These are phyloP conservation scores for Zaprionus davidi DNA, from an alignment of 1,140 invertebrate genomes.

Conservation along the genomic window DNA sequence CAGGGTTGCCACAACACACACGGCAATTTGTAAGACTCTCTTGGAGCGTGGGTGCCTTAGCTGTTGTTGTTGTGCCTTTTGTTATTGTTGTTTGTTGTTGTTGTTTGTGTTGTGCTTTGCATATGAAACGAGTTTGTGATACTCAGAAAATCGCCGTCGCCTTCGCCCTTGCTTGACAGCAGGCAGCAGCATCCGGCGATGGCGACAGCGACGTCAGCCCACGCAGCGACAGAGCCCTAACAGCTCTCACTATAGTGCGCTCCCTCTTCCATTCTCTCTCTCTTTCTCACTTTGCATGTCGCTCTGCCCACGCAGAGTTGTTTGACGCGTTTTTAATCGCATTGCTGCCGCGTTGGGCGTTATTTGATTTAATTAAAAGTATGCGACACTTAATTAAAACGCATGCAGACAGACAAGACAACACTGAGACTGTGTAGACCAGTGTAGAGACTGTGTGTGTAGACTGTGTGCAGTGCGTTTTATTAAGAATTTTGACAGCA, in stretches of 20 bases:
- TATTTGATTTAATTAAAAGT: constrained; percentile 73
- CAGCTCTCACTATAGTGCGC: constrained; percentile 4
- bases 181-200: constrained; percentile 13
- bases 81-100: constrained; percentile 10
- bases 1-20: constrained; percentile 21
- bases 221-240: constrained; percentile 29
- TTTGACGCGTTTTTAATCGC: constrained; percentile 60
- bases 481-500: constrained; percentile 78
- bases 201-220: constrained; percentile 18
- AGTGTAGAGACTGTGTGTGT: background rate
- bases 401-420: constrained; percentile 61
- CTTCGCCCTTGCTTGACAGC: constrained; percentile 34
- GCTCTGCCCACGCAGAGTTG: constrained; percentile 45
- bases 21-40: constrained; percentile 28
- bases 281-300: constrained; percentile 1
- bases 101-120: constrained; percentile 31
- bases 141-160: constrained; percentile 12
- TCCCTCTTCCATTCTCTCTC: constrained; percentile 35
- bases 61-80: constrained; percentile 16
- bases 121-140: constrained; percentile 41
- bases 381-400: constrained; percentile 78
- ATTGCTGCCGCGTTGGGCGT: constrained; percentile 53
- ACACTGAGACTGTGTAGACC: constrained; percentile 12
- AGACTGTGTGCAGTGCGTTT: constrained; percentile 36
- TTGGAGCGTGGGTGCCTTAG: constrained; percentile 8